A percentile compares a stretch with the other conserved stretches of the same genome.
phyloP scores from a whole-genome alignment of 2,113 vertebrate genomes.

The Rynchops niger region DNA sequence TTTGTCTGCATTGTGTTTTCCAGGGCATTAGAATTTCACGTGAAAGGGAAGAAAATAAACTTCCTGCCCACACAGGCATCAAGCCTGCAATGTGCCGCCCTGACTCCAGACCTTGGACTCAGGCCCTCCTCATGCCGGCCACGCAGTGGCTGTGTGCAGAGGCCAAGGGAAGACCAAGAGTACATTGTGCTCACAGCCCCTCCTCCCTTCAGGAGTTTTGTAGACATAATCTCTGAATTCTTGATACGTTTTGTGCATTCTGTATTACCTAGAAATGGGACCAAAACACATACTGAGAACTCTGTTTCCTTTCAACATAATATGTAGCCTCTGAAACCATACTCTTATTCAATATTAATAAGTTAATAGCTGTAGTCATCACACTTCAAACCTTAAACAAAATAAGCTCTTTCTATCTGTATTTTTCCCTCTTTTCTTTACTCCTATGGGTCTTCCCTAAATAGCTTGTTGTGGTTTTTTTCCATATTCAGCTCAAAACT shows the following conservation, averaged over 20 bases:
- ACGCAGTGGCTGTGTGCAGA: rapidly evolving
- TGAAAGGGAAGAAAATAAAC: not conserved
- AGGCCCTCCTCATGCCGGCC: rapidly evolving
- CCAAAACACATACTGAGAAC: not conserved
- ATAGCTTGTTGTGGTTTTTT: not conserved
- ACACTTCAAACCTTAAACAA: not conserved
- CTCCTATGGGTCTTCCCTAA: not conserved
- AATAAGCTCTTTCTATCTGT: not conserved
- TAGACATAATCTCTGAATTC: not conserved
- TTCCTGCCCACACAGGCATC: not conserved
- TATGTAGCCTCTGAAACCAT: not conserved
- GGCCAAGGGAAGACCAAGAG: not conserved
- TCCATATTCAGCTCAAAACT: not conserved
- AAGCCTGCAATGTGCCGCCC: not conserved
- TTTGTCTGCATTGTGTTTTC: not conserved
- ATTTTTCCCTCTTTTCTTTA: not conserved
- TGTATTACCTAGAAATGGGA: not conserved
- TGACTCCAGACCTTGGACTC: rapidly evolving
- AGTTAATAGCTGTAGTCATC: not conserved
- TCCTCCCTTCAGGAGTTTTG: not conserved
- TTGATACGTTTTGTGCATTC: not conserved
- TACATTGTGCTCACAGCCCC: rapidly evolving
- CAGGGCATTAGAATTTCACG: not conserved
- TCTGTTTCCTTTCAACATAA: not conserved
- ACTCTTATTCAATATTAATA: not conserved